Conservation (phyloP, 2,113 vertebrate species). For the Ptilorrhoa leucosticta region DNA sequence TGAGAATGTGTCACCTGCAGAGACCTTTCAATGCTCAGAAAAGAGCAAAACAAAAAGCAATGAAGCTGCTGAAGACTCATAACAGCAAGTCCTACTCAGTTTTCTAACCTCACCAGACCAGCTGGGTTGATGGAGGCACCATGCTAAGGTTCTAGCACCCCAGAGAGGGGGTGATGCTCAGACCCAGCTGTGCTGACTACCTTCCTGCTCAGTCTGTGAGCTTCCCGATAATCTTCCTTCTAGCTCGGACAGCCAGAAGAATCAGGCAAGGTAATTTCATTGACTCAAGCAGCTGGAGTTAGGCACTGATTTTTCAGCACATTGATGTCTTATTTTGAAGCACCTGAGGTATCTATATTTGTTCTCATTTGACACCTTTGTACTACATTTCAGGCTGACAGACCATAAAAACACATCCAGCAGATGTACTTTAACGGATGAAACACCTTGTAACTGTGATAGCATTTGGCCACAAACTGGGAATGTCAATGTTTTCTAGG, state of each 20-base stretch:
- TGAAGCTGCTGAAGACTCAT: not conserved
- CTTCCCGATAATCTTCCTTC: not conserved
- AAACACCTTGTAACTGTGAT: not conserved
- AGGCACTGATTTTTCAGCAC: constrained; percentile 18
- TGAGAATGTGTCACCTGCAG: accelerated
- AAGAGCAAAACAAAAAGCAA: not conserved
- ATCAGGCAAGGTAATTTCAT: constrained; percentile 17
- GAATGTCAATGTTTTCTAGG: not conserved
- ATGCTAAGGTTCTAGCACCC: accelerated
- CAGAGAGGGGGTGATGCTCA: not conserved
- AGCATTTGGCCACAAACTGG: not conserved
- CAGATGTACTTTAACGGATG: not conserved
- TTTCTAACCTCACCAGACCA: not conserved
- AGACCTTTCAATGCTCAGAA: not conserved
- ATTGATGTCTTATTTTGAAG: constrained; percentile 32
- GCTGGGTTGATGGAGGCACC: not conserved
- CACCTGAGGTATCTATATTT: constrained; percentile 21
- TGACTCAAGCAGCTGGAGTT: not conserved
- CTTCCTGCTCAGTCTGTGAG: not conserved
- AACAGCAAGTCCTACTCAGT: not conserved
- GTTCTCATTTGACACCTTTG: not conserved
- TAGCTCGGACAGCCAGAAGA: not conserved
- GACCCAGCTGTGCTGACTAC: not conserved
- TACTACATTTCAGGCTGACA: not conserved
- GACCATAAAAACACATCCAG: not conserved